phyloP scores from a whole-genome alignment of 2,797 vertebrate species.

The Danio choprae region DNA sequence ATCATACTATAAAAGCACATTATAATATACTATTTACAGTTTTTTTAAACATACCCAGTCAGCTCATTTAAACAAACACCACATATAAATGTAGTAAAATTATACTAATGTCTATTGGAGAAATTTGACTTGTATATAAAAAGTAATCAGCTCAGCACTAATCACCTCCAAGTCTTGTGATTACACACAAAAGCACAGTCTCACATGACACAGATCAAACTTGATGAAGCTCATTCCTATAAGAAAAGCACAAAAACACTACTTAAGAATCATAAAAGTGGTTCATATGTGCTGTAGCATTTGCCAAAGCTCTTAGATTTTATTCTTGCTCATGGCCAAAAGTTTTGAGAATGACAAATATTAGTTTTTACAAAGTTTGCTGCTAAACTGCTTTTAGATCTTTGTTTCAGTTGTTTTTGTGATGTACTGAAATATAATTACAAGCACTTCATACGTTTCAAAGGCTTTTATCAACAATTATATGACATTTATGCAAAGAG shows the following conservation, averaged over 20 bases:
- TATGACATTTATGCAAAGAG: too few relatives aligned
- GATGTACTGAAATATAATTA: too few relatives aligned
- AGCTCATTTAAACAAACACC: neutral
- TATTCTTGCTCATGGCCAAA: neutral
- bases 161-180: neutral
- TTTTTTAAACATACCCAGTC: neutral
- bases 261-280: neutral
- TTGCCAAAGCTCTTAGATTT: neutral
- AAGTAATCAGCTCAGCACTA: neutral
- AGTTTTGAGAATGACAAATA: too few relatives aligned
- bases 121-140: neutral
- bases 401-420: too few relatives aligned
- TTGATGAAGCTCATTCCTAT: neutral
- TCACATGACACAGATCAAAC: slow-evolving; percentile 6
- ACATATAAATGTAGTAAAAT: neutral
- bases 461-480: too few relatives aligned
- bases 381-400: too few relatives aligned
- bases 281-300: neutral
- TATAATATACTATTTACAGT: neutral
- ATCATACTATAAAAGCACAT: neutral
- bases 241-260: neutral
- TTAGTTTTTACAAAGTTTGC: too few relatives aligned
- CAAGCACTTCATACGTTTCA: too few relatives aligned
- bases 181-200: neutral
- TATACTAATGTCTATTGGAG: neutral